Conservation (phyloP, 23 tunicate genomes). For the Halocynthia roretzi region DNA sequence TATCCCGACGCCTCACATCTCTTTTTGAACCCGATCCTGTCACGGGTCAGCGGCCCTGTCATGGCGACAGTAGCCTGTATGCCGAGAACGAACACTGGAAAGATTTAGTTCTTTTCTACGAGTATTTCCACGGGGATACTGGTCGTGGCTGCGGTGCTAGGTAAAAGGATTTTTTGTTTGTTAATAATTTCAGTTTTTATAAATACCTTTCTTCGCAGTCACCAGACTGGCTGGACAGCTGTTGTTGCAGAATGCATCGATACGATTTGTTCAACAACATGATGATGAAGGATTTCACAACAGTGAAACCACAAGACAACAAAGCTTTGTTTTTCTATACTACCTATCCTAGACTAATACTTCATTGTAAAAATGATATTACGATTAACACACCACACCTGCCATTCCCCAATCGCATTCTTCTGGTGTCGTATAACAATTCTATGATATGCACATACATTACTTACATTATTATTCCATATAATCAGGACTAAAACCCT, state of each 20-base stretch:
- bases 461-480: too few relatives aligned
- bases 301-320: too few relatives aligned
- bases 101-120: constrained; percentile 69
- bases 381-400: too few relatives aligned
- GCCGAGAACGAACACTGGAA: constrained; percentile 72
- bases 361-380: too few relatives aligned
- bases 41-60: constrained; percentile 76
- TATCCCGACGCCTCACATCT: constrained; percentile 70
- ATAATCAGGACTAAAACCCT: too few relatives aligned
- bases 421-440: too few relatives aligned
- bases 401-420: too few relatives aligned
- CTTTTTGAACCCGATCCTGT: constrained; percentile 72
- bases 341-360: too few relatives aligned
- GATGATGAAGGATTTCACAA: too few relatives aligned
- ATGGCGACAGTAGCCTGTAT: constrained; percentile 60
- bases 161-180: constrained; percentile 8
- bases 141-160: constrained; percentile 94
- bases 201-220: constrained; percentile 39
- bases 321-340: too few relatives aligned
- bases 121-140: constrained; percentile 82
- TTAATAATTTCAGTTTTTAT: background rate
- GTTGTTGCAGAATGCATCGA: constrained; percentile 83
- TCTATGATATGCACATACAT: too few relatives aligned
- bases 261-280: background rate
- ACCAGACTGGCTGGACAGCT: constrained; percentile 96